Evolutionary conservation across 2,113 vertebrate genomes (phyloP).

Genomic region (Miniopterus natalensis): DNA sequence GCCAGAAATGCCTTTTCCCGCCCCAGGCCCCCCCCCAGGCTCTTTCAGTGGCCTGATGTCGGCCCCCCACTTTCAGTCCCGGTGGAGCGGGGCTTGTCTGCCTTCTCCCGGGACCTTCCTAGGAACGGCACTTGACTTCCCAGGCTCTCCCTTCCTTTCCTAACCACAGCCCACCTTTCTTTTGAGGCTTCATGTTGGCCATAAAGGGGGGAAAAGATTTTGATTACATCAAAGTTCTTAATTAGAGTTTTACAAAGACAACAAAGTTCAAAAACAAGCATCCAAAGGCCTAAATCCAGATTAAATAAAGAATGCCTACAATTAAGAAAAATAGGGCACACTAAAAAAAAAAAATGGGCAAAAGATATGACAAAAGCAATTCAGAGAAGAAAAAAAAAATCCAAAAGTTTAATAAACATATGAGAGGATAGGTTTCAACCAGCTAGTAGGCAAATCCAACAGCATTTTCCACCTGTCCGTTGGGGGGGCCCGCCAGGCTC

Average conservation of each 20-base stretch:
- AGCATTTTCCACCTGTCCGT: background rate
- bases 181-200: background rate
- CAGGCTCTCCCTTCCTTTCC: background rate
- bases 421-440: background rate
- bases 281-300: background rate
- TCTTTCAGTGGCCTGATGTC: rapidly evolving
- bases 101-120: background rate
- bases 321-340: background rate
- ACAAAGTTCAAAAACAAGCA: background rate
- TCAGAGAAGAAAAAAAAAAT: background rate
- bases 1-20: rapidly evolving
- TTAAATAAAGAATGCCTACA: background rate
- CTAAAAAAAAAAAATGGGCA: background rate
- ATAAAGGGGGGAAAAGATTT: background rate
- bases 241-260: background rate
- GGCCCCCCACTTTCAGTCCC: background rate
- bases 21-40: background rate
- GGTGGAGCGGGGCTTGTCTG: background rate
- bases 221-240: background rate
- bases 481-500: background rate
- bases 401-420: background rate
- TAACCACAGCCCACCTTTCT: background rate
- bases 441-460: no score
- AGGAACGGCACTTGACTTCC: background rate
- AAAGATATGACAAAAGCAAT: background rate